phyloP scores from a whole-genome alignment of 1,140 invertebrate genomes.

The Zaprionus tsacasi region DNA sequence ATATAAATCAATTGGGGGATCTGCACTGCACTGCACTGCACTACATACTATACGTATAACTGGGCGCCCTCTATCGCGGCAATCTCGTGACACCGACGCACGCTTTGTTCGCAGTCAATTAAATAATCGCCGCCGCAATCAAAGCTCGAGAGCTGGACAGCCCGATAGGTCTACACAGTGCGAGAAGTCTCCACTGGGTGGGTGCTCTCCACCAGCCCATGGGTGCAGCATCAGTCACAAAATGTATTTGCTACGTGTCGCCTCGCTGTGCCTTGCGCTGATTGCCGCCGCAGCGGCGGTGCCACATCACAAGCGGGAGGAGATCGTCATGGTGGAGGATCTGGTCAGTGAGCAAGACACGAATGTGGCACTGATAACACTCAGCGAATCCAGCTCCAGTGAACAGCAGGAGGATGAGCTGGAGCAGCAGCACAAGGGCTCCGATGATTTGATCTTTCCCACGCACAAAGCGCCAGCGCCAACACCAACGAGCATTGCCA shows the following conservation, averaged over 20 bases:
- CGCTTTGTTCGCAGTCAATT: slow-evolving; percentile 53
- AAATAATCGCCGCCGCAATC: slow-evolving; percentile 63
- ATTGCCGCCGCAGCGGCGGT: background rate
- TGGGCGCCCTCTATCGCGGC: slow-evolving; percentile 7
- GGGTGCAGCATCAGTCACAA: slow-evolving; percentile 21
- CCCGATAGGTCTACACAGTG: slow-evolving; percentile 30
- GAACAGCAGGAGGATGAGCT: slow-evolving; percentile 21
- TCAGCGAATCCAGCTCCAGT: slow-evolving; percentile 40
- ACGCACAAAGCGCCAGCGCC: slow-evolving; percentile 29
- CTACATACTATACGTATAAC: background rate
- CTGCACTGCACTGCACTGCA: too few species aligned
- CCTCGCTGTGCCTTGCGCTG: slow-evolving; percentile 11
- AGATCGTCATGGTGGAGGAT: slow-evolving; percentile 37
- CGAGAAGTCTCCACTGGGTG: slow-evolving; percentile 4
- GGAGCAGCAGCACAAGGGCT: slow-evolving; percentile 13
- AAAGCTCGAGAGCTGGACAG: background rate
- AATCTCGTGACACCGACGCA: slow-evolving; percentile 17
- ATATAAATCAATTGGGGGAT: slow-evolving; percentile 20
- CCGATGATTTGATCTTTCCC: slow-evolving; percentile 74
- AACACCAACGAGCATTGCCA: background rate
- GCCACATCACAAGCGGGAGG: background rate
- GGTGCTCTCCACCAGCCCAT: background rate
- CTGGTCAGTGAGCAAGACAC: slow-evolving; percentile 21
- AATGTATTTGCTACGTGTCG: slow-evolving; percentile 23
- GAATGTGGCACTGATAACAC: slow-evolving; percentile 51